A percentile compares a stretch with the other conserved stretches of the same genome.
These are phyloP conservation scores for Aphidius gifuensis DNA, from an alignment of 1,140 invertebrate species.

Conservation along the genomic window DNA sequence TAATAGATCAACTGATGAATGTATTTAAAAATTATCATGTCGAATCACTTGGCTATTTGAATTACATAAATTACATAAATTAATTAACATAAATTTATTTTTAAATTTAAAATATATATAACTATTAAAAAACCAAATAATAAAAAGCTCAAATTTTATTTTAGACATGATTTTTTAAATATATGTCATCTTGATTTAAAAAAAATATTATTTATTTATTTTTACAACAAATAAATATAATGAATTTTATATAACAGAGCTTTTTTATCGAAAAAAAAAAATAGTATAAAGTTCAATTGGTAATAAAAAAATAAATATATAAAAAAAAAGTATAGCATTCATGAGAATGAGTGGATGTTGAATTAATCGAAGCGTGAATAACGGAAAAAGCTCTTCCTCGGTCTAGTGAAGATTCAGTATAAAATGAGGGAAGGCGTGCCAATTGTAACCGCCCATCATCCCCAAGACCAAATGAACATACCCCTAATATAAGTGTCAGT, in stretches of 20 bases:
- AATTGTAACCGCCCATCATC: background rate
- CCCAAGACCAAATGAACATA: too few species aligned
- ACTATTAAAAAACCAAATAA: too few species aligned
- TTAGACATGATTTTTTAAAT: too few species aligned
- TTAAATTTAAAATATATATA: too few species aligned
- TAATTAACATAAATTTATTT: too few species aligned
- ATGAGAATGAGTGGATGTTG: slow-evolving; percentile 1
- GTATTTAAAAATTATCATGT: too few species aligned
- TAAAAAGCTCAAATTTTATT: too few species aligned
- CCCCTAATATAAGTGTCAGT: too few species aligned
- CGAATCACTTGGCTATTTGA: too few species aligned
- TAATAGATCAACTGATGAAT: too few species aligned
- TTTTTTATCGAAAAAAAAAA: background rate
- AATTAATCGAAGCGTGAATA: slow-evolving; percentile 9
- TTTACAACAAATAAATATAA: background rate
- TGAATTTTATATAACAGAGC: background rate
- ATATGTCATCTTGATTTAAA: too few species aligned
- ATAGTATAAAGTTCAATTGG: background rate
- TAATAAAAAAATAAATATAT: background rate
- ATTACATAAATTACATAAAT: too few species aligned
- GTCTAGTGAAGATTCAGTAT: slow-evolving; percentile 3
- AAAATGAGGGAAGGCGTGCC: slow-evolving; percentile 4
- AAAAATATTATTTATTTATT: background rate
- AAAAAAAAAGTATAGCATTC: slow-evolving; percentile 1
- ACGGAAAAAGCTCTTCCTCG: slow-evolving; percentile 14